Evolutionary conservation across 2,888 invertebrate species (phyloP).

Genomic region (Ornithoptera priamus): DNA sequence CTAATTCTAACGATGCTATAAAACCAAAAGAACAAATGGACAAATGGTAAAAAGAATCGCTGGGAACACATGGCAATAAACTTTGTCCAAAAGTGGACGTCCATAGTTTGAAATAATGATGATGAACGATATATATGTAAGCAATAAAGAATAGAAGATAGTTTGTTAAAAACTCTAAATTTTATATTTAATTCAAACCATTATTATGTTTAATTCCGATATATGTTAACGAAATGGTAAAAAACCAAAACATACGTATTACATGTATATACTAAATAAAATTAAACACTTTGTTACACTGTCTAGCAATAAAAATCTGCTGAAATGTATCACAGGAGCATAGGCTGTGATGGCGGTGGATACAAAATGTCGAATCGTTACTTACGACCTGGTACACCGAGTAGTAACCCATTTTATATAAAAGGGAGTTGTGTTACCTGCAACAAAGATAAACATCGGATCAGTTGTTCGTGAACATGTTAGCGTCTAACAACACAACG

Average conservation of each 20-base stretch:
- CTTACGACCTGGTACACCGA: constrained; percentile 27
- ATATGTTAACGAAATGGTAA: too few relatives aligned
- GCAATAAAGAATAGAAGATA: not conserved
- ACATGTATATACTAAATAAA: too few relatives aligned
- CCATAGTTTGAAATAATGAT: too few relatives aligned
- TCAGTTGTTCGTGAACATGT: constrained; percentile 23
- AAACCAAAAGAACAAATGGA: too few relatives aligned
- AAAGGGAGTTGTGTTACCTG: constrained; percentile 46
- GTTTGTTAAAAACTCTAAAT: not conserved
- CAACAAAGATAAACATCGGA: constrained; percentile 41
- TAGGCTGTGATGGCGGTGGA: constrained; percentile 1
- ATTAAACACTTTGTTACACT: too few relatives aligned
- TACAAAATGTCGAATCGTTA: constrained; percentile 17
- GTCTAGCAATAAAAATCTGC: not conserved
- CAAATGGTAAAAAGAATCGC: too few relatives aligned
- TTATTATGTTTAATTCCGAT: not conserved
- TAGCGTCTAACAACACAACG: constrained; percentile 21
- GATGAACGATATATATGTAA: not conserved
- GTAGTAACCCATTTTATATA: constrained; percentile 33
- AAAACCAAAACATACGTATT: not conserved
- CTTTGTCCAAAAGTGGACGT: too few relatives aligned
- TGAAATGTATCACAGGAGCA: not conserved
- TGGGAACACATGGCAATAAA: too few relatives aligned
- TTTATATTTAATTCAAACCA: not conserved
- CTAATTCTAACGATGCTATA: too few relatives aligned